Conservation (phyloP, 1,140 invertebrate species). For the Drosophila bipectinata region DNA sequence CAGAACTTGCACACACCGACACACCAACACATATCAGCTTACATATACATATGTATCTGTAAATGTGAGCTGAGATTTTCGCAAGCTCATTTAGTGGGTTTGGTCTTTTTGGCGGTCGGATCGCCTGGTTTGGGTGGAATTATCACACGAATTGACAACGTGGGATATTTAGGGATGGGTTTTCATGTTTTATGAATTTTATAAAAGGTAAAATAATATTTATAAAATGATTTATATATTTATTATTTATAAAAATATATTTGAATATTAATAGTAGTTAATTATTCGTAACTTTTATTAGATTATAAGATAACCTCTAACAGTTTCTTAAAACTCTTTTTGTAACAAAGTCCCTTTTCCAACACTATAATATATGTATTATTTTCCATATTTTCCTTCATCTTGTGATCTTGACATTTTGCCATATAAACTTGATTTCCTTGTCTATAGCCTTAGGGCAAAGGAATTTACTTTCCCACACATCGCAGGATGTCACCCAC, state of each 20-base stretch:
- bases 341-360: neutral
- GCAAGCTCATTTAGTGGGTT: constrained; percentile 40
- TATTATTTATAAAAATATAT: no score
- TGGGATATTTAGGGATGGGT: neutral
- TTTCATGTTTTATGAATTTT: neutral
- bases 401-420: constrained; percentile 14
- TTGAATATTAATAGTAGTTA: no score
- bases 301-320: no score
- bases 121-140: constrained; percentile 10
- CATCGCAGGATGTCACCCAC: constrained; percentile 5
- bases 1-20: constrained; percentile 16
- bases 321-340: neutral
- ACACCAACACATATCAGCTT: constrained; percentile 6
- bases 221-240: no score
- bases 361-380: neutral
- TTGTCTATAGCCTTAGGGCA: constrained; percentile 29
- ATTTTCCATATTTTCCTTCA: neutral
- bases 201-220: neutral
- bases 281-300: no score
- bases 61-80: constrained; percentile 37
- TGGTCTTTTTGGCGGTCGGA: constrained; percentile 14
- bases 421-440: constrained; percentile 21
- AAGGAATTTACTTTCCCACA: constrained; percentile 1
- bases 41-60: constrained; percentile 18
- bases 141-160: constrained; percentile 41